phyloP scores from a whole-genome alignment of 2,797 vertebrate species.

The Malacoraja senta region DNA sequence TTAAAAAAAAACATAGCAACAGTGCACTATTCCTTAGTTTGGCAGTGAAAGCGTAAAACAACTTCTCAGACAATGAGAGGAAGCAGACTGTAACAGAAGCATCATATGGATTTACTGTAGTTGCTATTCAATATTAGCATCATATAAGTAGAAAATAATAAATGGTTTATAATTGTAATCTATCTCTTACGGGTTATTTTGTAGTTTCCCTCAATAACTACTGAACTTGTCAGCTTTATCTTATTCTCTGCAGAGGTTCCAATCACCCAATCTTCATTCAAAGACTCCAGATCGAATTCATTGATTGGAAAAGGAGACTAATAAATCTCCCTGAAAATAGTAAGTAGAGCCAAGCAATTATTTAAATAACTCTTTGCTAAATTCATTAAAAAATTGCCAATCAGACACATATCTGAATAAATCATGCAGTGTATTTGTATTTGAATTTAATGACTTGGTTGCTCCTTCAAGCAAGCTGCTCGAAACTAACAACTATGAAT shows the following conservation, averaged over 20 bases:
- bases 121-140: background rate
- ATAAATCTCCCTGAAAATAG: conserved; percentile 20
- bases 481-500: too few relatives aligned
- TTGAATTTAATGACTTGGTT: background rate
- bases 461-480: background rate
- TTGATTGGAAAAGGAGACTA: conserved; percentile 7
- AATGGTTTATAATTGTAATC: conserved; percentile 17
- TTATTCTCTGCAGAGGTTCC: conserved; percentile 8
- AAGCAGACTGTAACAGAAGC: background rate
- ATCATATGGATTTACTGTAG: background rate
- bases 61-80: background rate
- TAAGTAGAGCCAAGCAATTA: conserved; percentile 25
- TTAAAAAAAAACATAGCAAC: background rate
- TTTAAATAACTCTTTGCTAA: conserved; percentile 18
- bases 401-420: conserved; percentile 17
- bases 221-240: conserved; percentile 6
- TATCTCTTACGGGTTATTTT: background rate
- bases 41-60: background rate
- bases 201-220: background rate
- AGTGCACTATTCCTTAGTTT: background rate
- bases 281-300: conserved; percentile 16
- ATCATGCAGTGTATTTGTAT: conserved; percentile 13
- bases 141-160: background rate
- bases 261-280: conserved; percentile 11
- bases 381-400: conserved; percentile 5